phyloP scores from a whole-genome alignment of 2,888 invertebrate species.

The Scrobipalpa atriplicella region DNA sequence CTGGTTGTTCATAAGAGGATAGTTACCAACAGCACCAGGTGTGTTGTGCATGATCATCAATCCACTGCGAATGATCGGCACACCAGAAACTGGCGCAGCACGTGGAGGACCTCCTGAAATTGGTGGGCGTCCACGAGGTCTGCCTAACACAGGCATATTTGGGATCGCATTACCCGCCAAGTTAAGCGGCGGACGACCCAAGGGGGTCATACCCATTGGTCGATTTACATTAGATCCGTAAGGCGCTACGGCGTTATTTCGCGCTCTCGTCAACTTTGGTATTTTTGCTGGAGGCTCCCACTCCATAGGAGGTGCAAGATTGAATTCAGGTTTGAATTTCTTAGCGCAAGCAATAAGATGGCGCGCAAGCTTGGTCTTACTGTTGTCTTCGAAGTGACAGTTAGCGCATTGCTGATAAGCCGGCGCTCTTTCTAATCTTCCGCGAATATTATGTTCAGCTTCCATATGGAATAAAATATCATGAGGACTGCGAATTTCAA shows the following conservation, averaged over 20 bases:
- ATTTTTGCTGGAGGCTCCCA: conserved; percentile 98
- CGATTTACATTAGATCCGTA: conserved; percentile 78
- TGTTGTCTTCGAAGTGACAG: conserved; percentile 97
- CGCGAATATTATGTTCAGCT: conserved; percentile 94
- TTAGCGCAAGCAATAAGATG: conserved; percentile 95
- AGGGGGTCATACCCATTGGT: conserved; percentile 72
- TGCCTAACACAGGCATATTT: conserved; percentile 62
- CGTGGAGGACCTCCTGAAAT: conserved; percentile 57
- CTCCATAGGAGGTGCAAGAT: conserved; percentile 93
- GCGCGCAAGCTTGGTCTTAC: conserved; percentile 94
- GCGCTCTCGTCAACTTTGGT: conserved; percentile 84
- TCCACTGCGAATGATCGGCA: conserved; percentile 78
- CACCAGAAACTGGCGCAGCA: conserved; percentile 66
- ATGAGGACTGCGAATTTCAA: conserved; percentile 93
- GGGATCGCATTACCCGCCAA: conserved; percentile 54
- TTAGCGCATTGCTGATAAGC: conserved; percentile 97
- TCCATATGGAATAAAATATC: conserved; percentile 97
- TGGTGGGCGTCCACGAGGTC: conserved; percentile 78
- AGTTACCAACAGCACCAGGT: conserved; percentile 71
- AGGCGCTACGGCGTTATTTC: conserved; percentile 68
- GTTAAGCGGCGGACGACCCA: conserved; percentile 65
- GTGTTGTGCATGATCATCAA: conserved; percentile 88
- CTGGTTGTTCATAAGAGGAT: conserved; percentile 69
- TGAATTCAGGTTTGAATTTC: conserved; percentile 94
- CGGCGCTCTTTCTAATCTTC: conserved; percentile 93